Percentiles rank a stretch among this genome's conserved stretches.
Evolutionary conservation across 2,113 vertebrate species (phyloP).

Genomic region (Laterallus jamaicensis): DNA sequence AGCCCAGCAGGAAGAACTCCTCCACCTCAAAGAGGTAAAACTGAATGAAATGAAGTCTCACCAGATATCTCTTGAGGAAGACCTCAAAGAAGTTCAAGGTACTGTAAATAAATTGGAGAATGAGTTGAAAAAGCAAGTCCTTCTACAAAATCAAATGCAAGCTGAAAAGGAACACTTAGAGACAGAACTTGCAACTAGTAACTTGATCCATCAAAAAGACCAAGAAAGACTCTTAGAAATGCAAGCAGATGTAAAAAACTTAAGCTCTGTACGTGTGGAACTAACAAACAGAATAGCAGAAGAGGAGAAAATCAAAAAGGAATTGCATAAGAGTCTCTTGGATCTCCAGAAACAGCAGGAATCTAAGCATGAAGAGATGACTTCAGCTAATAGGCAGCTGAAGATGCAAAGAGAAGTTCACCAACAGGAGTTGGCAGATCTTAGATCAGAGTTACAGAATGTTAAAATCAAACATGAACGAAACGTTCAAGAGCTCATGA

Average conservation of each 20-base stretch:
- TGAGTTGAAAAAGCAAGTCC: conserved; percentile 75
- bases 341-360: conserved; percentile 78
- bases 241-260: conserved; percentile 80
- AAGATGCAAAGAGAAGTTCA: conserved; percentile 88
- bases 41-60: conserved; percentile 80
- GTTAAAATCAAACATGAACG: conserved; percentile 79
- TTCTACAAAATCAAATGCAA: conserved; percentile 73
- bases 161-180: conserved; percentile 83
- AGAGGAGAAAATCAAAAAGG: conserved; percentile 81
- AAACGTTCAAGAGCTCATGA: conserved; percentile 78
- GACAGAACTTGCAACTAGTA: conserved; percentile 67
- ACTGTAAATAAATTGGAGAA: conserved; percentile 76
- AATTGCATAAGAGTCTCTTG: conserved; percentile 71
- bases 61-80: conserved; percentile 81
- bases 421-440: conserved; percentile 80
- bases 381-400: conserved; percentile 79
- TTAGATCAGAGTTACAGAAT: conserved; percentile 75
- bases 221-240: conserved; percentile 79
- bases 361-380: conserved; percentile 76
- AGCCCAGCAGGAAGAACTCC: conserved; percentile 87
- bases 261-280: conserved; percentile 78
- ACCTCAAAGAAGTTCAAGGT: conserved; percentile 79
- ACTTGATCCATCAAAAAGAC: conserved; percentile 72
- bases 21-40: conserved; percentile 82
- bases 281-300: conserved; percentile 78